phyloP scores from a whole-genome alignment of 2,797 vertebrate genomes.

The Ataeniobius toweri region DNA sequence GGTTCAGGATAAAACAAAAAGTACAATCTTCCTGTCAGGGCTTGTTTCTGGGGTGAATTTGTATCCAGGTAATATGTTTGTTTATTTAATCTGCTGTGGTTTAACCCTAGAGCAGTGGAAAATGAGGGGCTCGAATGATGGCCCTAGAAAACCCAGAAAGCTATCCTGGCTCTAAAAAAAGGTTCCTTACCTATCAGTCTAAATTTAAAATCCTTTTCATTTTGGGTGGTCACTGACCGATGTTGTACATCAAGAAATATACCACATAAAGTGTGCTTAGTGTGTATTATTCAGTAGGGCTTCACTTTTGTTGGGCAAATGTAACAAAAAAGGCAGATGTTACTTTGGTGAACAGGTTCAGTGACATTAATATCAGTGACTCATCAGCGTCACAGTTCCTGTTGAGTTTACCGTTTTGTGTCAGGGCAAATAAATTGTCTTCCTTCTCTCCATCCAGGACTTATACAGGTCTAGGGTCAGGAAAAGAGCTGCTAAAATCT shows the following conservation, averaged over 20 bases:
- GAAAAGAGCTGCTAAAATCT: too few relatives aligned
- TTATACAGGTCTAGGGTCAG: too few relatives aligned
- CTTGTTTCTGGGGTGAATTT: not conserved
- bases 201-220: not conserved
- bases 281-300: not conserved
- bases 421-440: not conserved
- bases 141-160: not conserved
- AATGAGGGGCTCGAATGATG: not conserved
- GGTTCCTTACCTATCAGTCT: not conserved
- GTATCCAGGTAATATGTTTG: not conserved
- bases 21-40: not conserved
- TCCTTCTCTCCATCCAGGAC: not conserved
- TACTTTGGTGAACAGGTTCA: not conserved
- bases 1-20: not conserved
- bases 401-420: not conserved
- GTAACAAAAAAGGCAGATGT: not conserved
- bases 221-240: not conserved
- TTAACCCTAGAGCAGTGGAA: not conserved
- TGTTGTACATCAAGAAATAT: not conserved
- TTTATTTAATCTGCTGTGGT: not conserved
- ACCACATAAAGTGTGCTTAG: not conserved
- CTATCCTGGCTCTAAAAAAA: not conserved
- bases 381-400: not conserved
- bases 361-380: not conserved
- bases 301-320: not conserved